Percentiles rank a stretch among this genome's conserved stretches.
phyloP scores from a whole-genome alignment of 2,113 vertebrate genomes.

The Silurus glanis region DNA sequence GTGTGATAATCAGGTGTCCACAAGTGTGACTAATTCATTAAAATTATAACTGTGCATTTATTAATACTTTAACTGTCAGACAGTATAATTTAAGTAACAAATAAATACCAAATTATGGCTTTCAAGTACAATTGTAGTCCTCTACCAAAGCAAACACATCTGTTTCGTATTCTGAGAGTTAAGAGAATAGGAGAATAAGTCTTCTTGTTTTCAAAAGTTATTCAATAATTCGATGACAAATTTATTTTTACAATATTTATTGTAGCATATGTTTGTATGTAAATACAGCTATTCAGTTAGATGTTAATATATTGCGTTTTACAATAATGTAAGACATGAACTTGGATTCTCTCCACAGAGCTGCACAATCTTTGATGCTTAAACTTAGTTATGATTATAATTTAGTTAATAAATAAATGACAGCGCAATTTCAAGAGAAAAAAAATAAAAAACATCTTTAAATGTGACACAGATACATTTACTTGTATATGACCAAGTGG shows the following conservation, averaged over 20 bases:
- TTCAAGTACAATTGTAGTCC: not conserved
- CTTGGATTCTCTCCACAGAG: not conserved
- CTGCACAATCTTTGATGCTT: slow-evolving; percentile 7
- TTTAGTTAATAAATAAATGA: not conserved
- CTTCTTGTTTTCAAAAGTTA: not conserved
- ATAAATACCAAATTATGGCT: not conserved
- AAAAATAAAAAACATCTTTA: slow-evolving; percentile 17
- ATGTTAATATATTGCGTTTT: slow-evolving; percentile 1
- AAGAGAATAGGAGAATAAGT: not conserved
- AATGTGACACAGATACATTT: slow-evolving; percentile 30
- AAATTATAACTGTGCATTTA: not conserved
- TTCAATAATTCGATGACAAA: slow-evolving; percentile 1
- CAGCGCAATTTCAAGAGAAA: slow-evolving; percentile 1
- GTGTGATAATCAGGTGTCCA: too few species aligned
- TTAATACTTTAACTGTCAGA: not conserved
- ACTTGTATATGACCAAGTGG: slow-evolving; percentile 15
- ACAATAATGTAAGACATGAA: not conserved
- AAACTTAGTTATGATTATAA: not conserved
- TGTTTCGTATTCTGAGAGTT: not conserved
- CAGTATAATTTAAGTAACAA: not conserved
- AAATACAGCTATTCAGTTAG: slow-evolving; percentile 17
- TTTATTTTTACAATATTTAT: slow-evolving; percentile 40
- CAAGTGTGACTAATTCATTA: not conserved
- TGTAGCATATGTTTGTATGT: slow-evolving; percentile 7
- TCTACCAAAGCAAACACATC: not conserved